A percentile compares a stretch with the other conserved stretches of the same genome.
Conservation (phyloP, 1,140 invertebrate species). For the Whitmania pigra region DNA sequence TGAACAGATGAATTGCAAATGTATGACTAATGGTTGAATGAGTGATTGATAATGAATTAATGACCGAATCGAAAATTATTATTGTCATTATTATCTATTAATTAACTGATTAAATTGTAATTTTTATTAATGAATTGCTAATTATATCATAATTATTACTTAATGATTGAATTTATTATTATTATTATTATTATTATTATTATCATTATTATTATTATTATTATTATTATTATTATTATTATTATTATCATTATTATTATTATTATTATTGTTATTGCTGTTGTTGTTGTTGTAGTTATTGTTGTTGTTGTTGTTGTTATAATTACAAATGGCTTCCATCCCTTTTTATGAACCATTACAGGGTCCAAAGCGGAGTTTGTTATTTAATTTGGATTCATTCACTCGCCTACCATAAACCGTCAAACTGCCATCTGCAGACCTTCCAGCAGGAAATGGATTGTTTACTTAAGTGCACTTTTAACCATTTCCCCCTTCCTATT, state of each 20-base stretch:
- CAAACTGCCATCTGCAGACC: no score
- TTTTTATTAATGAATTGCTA: not conserved
- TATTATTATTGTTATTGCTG: constrained; percentile 3
- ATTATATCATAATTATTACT: not conserved
- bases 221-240: not conserved
- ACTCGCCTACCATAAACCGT: no score
- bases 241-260: constrained; percentile 6
- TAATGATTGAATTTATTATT: not conserved
- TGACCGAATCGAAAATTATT: not conserved
- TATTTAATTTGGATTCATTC: no score
- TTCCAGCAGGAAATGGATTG: no score
- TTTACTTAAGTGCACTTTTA: no score
- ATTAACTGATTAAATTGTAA: not conserved
- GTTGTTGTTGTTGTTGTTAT: not conserved
- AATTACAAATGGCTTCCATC: not conserved
- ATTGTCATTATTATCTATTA: not conserved
- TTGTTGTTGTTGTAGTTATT: not conserved
- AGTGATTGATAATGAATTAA: no score
- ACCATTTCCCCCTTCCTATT: no score
- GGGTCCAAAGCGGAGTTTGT: no score
- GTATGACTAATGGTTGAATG: no score
- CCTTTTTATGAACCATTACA: not conserved
- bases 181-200: constrained; percentile 9
- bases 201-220: not conserved
- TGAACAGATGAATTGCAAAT: no score